phyloP scores from a whole-genome alignment of 1,140 invertebrate species.

The Fopius arisanus region DNA sequence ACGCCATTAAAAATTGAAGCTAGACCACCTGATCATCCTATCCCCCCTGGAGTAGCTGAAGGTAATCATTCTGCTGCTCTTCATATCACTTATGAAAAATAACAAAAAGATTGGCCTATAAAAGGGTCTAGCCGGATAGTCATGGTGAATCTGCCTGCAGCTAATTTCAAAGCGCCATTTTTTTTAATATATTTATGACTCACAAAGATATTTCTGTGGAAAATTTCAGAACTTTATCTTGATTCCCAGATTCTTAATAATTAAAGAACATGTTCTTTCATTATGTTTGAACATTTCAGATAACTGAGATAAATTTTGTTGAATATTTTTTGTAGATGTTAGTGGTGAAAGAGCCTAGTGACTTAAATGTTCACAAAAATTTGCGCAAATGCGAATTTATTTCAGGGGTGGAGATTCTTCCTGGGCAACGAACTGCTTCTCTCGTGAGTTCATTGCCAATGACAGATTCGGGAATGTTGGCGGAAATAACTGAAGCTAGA shows the following conservation, averaged over 20 bases:
- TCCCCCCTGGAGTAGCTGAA: not conserved
- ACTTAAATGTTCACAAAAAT: not conserved
- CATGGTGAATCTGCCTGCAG: too few species aligned
- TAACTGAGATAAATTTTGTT: too few species aligned
- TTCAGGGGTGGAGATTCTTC: not conserved
- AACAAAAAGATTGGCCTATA: not conserved
- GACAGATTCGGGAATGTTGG: conserved; percentile 40
- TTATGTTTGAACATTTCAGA: too few species aligned
- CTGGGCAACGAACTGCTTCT: conserved; percentile 28
- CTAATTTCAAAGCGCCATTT: too few species aligned
- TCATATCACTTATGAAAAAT: not conserved
- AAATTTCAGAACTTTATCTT: too few species aligned
- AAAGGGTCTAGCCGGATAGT: too few species aligned
- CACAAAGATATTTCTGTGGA: too few species aligned
- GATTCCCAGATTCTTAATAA: too few species aligned
- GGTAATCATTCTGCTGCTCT: not conserved
- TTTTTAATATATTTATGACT: too few species aligned
- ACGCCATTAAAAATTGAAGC: not conserved
- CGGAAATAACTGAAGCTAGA: conserved; percentile 42
- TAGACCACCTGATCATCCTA: not conserved
- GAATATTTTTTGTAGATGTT: too few species aligned
- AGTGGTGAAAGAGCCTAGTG: too few species aligned
- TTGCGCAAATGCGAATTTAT: not conserved
- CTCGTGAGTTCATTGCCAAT: conserved; percentile 40
- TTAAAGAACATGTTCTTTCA: not conserved